phyloP scores from a whole-genome alignment of 2,888 invertebrate species.

The Meiosimyza platycephala region DNA sequence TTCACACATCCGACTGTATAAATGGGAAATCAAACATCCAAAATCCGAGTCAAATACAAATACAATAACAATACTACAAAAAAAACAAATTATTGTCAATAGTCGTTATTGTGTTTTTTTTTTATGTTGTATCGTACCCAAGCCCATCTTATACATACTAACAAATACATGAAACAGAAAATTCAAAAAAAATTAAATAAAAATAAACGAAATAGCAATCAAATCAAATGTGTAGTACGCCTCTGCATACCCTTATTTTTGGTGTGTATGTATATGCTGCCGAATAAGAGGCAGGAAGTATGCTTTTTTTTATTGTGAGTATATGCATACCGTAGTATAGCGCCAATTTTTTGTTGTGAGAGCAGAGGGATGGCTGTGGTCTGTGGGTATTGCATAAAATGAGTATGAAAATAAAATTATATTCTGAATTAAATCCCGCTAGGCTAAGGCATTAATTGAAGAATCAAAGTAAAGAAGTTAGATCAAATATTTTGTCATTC shows the following conservation, averaged over 20 bases:
- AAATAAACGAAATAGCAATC: slow-evolving; percentile 1
- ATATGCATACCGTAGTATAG: too few relatives aligned
- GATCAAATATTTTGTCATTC: too few relatives aligned
- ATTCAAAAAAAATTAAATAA: too few relatives aligned
- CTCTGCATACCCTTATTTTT: not conserved
- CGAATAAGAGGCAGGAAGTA: too few relatives aligned
- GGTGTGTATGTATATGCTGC: not conserved
- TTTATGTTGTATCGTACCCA: too few relatives aligned
- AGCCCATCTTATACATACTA: too few relatives aligned
- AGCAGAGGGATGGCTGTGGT: too few relatives aligned
- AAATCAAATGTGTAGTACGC: slow-evolving; percentile 7
- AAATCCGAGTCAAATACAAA: slow-evolving; percentile 41
- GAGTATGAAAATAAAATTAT: not conserved
- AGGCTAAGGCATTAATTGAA: slow-evolving; percentile 10
- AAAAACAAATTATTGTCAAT: too few relatives aligned
- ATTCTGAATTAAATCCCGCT: slow-evolving; percentile 8
- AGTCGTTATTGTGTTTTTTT: too few relatives aligned
- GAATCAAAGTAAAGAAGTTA: not conserved
- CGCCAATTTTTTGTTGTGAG: too few relatives aligned
- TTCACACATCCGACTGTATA: slow-evolving; percentile 30
- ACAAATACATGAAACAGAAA: too few relatives aligned
- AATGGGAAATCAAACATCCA: slow-evolving; percentile 25
- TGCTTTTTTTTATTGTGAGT: too few relatives aligned
- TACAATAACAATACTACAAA: slow-evolving; percentile 20
- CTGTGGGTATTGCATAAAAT: not conserved